These are phyloP conservation scores for Tympanuchus pallidicinctus DNA, from an alignment of 2,113 vertebrate genomes.

Conservation along the genomic window DNA sequence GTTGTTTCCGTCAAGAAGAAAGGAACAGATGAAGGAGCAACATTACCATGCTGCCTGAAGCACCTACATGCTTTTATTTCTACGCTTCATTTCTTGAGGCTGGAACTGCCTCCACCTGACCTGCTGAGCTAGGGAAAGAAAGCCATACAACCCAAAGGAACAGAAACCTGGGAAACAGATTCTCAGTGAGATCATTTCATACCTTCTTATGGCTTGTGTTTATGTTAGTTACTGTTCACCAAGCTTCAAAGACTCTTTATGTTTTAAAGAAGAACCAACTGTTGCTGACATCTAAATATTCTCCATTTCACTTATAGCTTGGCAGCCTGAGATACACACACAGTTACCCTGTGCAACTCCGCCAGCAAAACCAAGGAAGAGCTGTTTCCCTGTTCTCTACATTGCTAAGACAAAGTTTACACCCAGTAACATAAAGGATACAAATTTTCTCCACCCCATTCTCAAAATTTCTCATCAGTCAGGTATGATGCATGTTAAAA, in stretches of 20 bases:
- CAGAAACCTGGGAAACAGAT: neutral
- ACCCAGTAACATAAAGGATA: neutral
- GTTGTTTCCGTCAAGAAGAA: neutral
- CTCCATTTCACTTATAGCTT: neutral
- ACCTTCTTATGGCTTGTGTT: neutral
- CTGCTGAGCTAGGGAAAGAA: rapidly evolving
- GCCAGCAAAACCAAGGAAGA: neutral
- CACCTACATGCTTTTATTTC: neutral
- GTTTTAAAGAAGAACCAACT: neutral
- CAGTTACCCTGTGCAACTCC: neutral
- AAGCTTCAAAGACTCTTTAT: neutral
- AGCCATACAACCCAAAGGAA: neutral
- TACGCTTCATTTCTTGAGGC: neutral
- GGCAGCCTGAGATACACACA: neutral
- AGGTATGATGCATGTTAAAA: neutral
- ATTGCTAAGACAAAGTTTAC: neutral
- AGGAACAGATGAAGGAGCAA: neutral
- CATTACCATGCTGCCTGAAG: neutral
- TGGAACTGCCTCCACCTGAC: neutral
- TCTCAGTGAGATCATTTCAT: neutral
- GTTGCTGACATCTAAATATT: neutral
- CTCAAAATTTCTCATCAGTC: neutral
- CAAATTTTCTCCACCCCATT: neutral
- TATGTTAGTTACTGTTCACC: neutral
- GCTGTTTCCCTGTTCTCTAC: neutral